A percentile compares a stretch with the other conserved stretches of the same genome.
These are phyloP conservation scores for Grammomys dolichurus DNA, from an alignment of 2,113 vertebrate species.

Conservation along the genomic window DNA sequence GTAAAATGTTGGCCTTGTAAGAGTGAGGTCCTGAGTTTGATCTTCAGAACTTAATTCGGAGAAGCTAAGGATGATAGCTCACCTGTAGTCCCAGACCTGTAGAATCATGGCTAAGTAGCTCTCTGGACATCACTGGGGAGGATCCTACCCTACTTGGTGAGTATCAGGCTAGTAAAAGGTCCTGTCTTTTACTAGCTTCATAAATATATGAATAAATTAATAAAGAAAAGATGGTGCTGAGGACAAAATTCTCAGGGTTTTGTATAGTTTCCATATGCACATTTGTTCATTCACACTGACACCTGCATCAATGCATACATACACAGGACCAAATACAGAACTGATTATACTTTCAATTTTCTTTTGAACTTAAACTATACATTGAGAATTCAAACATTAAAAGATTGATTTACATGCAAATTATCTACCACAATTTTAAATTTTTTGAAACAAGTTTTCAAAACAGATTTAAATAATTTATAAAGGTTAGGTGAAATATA, in stretches of 20 bases:
- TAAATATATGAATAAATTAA: not conserved
- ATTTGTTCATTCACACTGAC: not conserved
- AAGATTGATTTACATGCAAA: not conserved
- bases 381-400: not conserved
- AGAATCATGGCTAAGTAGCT: not conserved
- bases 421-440: not conserved
- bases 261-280: not conserved
- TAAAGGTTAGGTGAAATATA: slow-evolving; percentile 6
- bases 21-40: not conserved
- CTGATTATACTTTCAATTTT: not conserved
- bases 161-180: not conserved
- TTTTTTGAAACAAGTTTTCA: not conserved
- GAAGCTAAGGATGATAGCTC: too few relatives aligned
- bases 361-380: not conserved
- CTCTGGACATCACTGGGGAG: too few relatives aligned
- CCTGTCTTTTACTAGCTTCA: not conserved
- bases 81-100: too few relatives aligned
- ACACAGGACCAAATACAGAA: not conserved
- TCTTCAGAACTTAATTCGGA: not conserved
- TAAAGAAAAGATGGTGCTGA: not conserved
- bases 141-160: not conserved
- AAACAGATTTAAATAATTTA: not conserved
- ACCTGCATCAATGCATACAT: not conserved
- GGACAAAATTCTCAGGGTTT: not conserved
- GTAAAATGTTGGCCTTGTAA: not conserved